A percentile compares a stretch with the other conserved stretches of the same genome.
These are phyloP conservation scores for Echinometra lucunter DNA, from an alignment of 53 echinoderm and acorn worm genomes.

Conservation along the genomic window DNA sequence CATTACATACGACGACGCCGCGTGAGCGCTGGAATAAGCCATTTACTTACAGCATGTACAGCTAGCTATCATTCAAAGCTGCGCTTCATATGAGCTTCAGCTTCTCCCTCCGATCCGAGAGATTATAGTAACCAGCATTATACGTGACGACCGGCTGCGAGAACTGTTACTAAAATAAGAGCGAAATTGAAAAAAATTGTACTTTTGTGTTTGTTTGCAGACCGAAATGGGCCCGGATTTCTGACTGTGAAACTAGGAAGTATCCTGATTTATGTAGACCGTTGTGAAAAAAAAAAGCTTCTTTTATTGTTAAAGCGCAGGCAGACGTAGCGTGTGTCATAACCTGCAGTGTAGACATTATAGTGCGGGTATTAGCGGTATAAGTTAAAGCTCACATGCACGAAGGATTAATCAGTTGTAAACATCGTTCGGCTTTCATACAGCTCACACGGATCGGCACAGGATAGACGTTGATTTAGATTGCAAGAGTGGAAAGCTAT, in stretches of 20 bases:
- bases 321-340: background rate
- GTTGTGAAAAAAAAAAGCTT: background rate
- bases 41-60: background rate
- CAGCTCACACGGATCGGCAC: background rate
- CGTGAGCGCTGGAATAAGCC: constrained; percentile 2
- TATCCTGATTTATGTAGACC: background rate
- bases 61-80: no score
- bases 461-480: background rate
- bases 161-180: background rate
- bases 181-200: background rate
- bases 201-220: background rate
- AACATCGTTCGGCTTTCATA: constrained; percentile 7
- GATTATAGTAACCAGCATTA: background rate
- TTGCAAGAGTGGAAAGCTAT: constrained; percentile 6
- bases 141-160: background rate
- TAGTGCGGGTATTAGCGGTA: constrained; percentile 21
- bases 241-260: background rate
- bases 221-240: background rate
- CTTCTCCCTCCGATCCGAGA: background rate
- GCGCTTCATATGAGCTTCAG: background rate
- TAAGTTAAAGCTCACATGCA: constrained; percentile 49
- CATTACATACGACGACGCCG: background rate
- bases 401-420: constrained; percentile 30
- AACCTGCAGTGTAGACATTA: background rate
- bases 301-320: background rate